Evolutionary conservation across 2,888 invertebrate genomes (phyloP).

Genomic region (Hirtodrosophila alboralis): DNA sequence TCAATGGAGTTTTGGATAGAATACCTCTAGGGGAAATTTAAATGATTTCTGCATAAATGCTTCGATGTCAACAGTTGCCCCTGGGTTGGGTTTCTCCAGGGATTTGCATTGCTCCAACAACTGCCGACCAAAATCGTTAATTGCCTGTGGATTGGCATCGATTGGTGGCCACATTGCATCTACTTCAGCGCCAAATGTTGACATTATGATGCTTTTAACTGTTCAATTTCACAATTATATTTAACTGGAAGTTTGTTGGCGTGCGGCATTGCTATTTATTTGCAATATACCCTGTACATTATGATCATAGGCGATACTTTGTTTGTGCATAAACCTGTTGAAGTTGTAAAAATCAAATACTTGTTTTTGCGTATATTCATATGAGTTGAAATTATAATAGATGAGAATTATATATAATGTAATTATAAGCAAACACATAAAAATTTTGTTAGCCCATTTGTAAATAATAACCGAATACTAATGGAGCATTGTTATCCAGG

Average conservation of each 20-base stretch:
- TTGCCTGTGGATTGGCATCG: neutral
- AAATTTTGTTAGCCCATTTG: too few species aligned
- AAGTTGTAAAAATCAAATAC: too few species aligned
- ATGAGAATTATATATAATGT: too few species aligned
- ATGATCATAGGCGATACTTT: too few species aligned
- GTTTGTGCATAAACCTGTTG: neutral
- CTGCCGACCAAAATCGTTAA: slow-evolving; percentile 62
- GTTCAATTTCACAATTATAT: slow-evolving; percentile 42
- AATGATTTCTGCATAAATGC: slow-evolving; percentile 65
- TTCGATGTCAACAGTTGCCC: slow-evolving; percentile 43
- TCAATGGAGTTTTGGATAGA: too few species aligned
- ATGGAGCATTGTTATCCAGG: neutral
- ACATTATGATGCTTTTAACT: slow-evolving; percentile 50
- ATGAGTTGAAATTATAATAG: too few species aligned
- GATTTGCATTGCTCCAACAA: slow-evolving; percentile 64
- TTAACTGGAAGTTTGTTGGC: slow-evolving; percentile 13
- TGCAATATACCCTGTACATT: slow-evolving; percentile 1
- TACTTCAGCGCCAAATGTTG: slow-evolving; percentile 76
- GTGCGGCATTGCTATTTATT: slow-evolving; percentile 20
- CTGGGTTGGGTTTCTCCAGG: slow-evolving; percentile 53
- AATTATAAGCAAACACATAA: too few species aligned
- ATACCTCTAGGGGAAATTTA: slow-evolving; percentile 76
- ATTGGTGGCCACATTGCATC: slow-evolving; percentile 56
- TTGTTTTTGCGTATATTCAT: too few species aligned
- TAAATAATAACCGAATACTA: too few species aligned